These are phyloP conservation scores for Drosophila virilis DNA, from an alignment of 1,140 invertebrate genomes.

Conservation along the genomic window DNA sequence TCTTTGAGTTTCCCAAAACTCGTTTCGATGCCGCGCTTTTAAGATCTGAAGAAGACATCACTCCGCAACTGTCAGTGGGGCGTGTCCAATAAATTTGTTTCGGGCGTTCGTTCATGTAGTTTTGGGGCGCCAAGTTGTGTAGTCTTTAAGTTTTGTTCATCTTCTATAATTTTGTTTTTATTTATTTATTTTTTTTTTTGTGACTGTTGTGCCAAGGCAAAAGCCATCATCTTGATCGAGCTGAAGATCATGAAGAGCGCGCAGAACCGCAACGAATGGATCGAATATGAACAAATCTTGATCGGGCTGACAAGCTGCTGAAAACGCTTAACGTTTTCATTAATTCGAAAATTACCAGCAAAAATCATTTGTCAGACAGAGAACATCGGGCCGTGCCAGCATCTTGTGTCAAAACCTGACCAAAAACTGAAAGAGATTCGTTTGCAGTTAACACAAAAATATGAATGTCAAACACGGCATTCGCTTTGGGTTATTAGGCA, in stretches of 20 bases:
- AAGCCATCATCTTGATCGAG: conserved; percentile 36
- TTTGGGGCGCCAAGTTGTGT: conserved; percentile 21
- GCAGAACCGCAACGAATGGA: conserved; percentile 2
- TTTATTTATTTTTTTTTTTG: neutral
- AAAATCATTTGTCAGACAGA: conserved; percentile 51
- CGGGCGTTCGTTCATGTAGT: conserved; percentile 21
- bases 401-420: conserved; percentile 43
- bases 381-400: neutral
- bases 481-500: conserved; percentile 75
- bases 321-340: conserved; percentile 76
- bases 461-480: conserved; percentile 69
- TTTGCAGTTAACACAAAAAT: conserved; percentile 19
- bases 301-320: conserved; percentile 60
- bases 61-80: conserved; percentile 40
- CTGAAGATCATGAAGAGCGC: conserved; percentile 14
- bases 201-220: conserved; percentile 60
- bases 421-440: neutral
- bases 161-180: no score
- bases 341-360: conserved; percentile 48
- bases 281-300: conserved; percentile 22
- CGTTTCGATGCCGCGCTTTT: conserved; percentile 13
- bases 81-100: conserved; percentile 49
- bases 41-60: conserved; percentile 24
- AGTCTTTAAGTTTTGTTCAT: neutral
- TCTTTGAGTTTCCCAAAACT: conserved; percentile 3